Conservation (phyloP, 2,797 vertebrate genomes). For the Todus mexicanus region DNA sequence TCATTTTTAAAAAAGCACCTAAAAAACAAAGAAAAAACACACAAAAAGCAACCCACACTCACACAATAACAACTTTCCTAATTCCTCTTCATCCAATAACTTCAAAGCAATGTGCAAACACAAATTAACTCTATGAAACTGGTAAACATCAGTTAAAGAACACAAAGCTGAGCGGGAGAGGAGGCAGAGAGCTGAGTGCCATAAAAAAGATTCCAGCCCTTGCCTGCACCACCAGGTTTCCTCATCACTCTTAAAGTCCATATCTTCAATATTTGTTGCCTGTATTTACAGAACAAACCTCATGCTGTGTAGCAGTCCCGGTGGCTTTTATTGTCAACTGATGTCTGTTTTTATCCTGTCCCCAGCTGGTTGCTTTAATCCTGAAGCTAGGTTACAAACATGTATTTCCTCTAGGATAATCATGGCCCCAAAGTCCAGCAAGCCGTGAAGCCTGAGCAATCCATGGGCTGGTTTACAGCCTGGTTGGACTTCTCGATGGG, state of each 20-base stretch:
- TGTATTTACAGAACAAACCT: not conserved
- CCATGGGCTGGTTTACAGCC: not conserved
- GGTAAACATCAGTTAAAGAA: not conserved
- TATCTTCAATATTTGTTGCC: not conserved
- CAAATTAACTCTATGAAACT: not conserved
- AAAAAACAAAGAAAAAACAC: not conserved
- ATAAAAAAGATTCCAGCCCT: not conserved
- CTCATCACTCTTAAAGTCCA: not conserved
- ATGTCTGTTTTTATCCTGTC: not conserved
- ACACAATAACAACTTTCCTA: not conserved
- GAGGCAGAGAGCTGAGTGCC: not conserved
- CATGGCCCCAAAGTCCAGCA: not conserved
- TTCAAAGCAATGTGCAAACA: not conserved
- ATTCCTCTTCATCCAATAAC: not conserved
- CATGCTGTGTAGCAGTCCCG: not conserved
- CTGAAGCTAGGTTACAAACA: not conserved
- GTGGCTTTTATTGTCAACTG: not conserved
- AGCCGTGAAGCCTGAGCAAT: not conserved
- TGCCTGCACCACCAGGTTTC: not conserved
- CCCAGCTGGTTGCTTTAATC: not conserved
- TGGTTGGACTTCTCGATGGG: not conserved
- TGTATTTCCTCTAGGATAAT: not conserved
- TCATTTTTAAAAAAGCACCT: not conserved
- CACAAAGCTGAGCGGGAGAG: not conserved
- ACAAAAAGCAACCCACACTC: not conserved